phyloP scores from a whole-genome alignment of 2,113 vertebrate genomes.

The Callorhinus ursinus region DNA sequence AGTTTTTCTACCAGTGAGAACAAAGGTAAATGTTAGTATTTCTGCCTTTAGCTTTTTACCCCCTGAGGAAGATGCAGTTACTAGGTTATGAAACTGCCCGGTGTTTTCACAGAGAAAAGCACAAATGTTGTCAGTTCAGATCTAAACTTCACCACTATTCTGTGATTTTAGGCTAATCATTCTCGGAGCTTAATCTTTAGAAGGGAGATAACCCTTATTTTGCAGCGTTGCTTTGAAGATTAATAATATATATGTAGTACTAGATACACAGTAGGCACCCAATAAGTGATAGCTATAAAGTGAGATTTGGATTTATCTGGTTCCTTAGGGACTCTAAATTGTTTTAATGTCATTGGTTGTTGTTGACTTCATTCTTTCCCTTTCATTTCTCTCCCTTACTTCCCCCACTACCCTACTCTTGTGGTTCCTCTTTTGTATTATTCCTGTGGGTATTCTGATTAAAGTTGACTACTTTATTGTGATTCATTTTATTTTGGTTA shows the following conservation, averaged over 20 bases:
- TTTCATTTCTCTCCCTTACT: neutral
- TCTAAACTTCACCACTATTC: neutral
- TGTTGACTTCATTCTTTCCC: neutral
- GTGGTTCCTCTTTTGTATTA: slow-evolving; percentile 11
- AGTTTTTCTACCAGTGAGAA: slow-evolving; percentile 3
- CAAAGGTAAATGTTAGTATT: slow-evolving; percentile 27
- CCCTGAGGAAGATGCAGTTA: neutral
- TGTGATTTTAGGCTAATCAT: neutral
- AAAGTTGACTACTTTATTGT: neutral
- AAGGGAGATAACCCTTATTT: neutral
- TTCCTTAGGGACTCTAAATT: neutral
- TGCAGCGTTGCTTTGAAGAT: neutral
- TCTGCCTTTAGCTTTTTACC: neutral
- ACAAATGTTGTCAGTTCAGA: neutral
- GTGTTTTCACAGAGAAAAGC: neutral
- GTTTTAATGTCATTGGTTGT: neutral
- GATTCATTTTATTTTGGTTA: slow-evolving; percentile 41
- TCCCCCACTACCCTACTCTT: neutral
- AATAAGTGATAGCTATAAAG: neutral
- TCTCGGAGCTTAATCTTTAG: slow-evolving; percentile 6
- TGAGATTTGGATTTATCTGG: neutral
- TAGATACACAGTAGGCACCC: neutral
- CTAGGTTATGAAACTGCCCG: neutral
- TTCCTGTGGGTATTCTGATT: neutral
- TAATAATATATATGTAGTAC: neutral